Conservation (phyloP, 2,113 vertebrate species). For the Montifringilla adamsi region DNA sequence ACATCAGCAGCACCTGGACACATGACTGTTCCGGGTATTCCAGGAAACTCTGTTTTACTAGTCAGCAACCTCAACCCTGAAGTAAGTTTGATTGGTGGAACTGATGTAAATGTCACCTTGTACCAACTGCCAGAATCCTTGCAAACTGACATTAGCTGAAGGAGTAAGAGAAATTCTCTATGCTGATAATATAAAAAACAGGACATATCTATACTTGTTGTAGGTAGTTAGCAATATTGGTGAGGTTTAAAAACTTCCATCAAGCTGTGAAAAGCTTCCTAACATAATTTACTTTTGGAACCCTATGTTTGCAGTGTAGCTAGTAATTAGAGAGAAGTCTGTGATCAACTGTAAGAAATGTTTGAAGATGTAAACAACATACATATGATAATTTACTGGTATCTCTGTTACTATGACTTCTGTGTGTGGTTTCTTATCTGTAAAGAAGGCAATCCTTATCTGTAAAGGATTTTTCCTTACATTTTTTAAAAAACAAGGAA, state of each 20-base stretch:
- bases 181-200: background rate
- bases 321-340: background rate
- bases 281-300: background rate
- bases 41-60: slow-evolving; percentile 78
- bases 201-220: background rate
- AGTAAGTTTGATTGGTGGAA: slow-evolving; percentile 69
- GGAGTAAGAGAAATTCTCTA: background rate
- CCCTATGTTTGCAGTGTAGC: background rate
- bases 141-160: background rate
- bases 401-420: background rate
- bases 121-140: background rate
- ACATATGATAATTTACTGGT: background rate
- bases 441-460: background rate
- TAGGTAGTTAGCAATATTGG: background rate
- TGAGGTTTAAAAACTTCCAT: background rate
- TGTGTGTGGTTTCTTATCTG: background rate
- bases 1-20: slow-evolving; percentile 61
- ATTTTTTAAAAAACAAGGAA: background rate
- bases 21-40: slow-evolving; percentile 56
- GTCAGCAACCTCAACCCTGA: slow-evolving; percentile 87
- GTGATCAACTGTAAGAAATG: background rate
- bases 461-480: background rate
- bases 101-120: background rate
- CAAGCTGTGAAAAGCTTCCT: background rate
- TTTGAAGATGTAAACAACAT: background rate